These are phyloP conservation scores for Coryphaenoides rupestris DNA, from an alignment of 2,113 vertebrate genomes.

Conservation along the genomic window DNA sequence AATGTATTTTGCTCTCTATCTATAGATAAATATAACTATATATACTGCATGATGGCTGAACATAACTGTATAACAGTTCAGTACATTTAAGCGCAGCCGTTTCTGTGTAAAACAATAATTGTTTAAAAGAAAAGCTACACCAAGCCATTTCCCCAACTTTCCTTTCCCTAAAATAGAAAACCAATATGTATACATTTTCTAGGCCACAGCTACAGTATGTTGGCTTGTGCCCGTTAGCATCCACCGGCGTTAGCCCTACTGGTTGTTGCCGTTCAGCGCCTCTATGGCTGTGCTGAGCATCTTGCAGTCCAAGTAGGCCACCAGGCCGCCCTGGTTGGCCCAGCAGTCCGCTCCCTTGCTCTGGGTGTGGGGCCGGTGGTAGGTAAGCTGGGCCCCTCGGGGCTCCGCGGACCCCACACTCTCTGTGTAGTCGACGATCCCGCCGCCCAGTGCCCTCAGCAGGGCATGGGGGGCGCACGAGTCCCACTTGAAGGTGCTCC, in stretches of 20 bases:
- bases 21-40: neutral
- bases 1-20: neutral
- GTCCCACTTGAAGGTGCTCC: conserved; percentile 80
- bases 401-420: conserved; percentile 38
- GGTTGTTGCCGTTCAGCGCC: conserved; percentile 60
- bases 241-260: conserved; percentile 21
- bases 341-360: conserved; percentile 64
- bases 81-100: no score
- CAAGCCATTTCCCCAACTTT: no score
- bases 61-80: no score
- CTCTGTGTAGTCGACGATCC: conserved; percentile 57
- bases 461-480: conserved; percentile 75
- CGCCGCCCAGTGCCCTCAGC: conserved; percentile 74
- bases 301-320: conserved; percentile 68
- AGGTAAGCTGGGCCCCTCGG: conserved; percentile 61
- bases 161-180: no score
- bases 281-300: conserved; percentile 53
- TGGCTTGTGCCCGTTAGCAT: no score
- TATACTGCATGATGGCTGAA: no score
- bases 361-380: conserved; percentile 55
- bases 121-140: no score
- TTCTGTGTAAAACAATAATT: no score
- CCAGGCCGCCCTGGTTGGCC: conserved; percentile 72
- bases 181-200: no score
- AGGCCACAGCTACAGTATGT: no score